phyloP scores from a whole-genome alignment of 2,797 vertebrate genomes.

The Chaetophractus vellerosus region DNA sequence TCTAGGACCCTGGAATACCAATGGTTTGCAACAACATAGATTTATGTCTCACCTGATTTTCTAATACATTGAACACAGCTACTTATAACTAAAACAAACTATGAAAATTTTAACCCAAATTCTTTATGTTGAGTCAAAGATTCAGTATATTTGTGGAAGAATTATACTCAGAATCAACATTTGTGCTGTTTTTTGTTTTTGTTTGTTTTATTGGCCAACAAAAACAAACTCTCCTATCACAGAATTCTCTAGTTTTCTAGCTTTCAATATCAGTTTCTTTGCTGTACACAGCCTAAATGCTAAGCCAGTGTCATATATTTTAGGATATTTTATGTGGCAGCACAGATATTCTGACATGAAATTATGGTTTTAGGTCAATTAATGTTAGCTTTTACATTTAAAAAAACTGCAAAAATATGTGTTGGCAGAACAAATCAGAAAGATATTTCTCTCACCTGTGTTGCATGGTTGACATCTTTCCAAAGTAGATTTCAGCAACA shows the following conservation, averaged over 20 bases:
- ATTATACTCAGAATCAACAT: not conserved
- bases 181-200: not conserved
- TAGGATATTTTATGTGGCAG: not conserved
- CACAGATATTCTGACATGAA: not conserved
- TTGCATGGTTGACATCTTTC: not conserved
- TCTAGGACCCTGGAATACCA: not conserved
- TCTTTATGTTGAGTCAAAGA: not conserved
- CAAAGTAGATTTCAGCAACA: not conserved
- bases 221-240: no score
- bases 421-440: not conserved
- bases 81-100: not conserved
- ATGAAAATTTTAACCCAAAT: not conserved
- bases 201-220: no score
- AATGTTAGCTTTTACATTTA: not conserved
- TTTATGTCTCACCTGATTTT: not conserved
- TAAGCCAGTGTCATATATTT: not conserved
- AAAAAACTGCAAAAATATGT: not conserved
- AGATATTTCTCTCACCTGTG: not conserved
- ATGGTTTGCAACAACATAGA: not conserved
- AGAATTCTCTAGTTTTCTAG: not conserved
- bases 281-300: not conserved
- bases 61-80: not conserved
- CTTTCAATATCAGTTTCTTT: not conserved
- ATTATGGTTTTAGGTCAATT: not conserved
- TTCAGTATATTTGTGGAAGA: not conserved